Evolutionary conservation across 2,113 vertebrate genomes (phyloP).

Genomic region (Siniperca chuatsi): DNA sequence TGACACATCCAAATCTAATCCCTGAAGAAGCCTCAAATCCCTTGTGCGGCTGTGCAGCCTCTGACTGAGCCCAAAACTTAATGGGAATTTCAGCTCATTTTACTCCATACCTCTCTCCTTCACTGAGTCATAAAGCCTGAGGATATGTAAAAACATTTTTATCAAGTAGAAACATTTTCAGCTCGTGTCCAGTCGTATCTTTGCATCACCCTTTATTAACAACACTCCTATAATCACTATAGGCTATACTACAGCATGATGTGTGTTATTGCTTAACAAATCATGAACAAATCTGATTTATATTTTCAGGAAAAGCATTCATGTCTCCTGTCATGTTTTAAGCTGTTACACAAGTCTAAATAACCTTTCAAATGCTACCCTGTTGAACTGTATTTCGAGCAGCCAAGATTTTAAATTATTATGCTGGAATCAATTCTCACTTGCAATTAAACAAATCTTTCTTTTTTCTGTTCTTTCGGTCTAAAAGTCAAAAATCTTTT

Average conservation of each 20-base stretch:
- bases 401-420: not conserved
- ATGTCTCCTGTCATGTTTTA: not conserved
- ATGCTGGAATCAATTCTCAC: not conserved
- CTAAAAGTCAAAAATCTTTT: not conserved
- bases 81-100: not conserved
- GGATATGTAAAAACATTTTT: no score
- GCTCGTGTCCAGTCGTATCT: no score
- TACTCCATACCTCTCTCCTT: not conserved
- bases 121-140: not conserved
- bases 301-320: not conserved
- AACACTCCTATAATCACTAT: not conserved
- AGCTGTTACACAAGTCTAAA: not conserved
- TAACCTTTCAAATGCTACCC: not conserved
- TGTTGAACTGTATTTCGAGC: not conserved
- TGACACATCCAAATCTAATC: not conserved
- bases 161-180: no score
- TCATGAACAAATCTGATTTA: not conserved
- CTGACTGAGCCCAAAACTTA: not conserved
- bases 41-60: not conserved
- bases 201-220: not conserved
- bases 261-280: not conserved
- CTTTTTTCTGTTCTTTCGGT: not conserved
- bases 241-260: not conserved
- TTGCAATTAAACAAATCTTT: not conserved
- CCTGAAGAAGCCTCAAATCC: not conserved